Evolutionary conservation across 2,888 invertebrate genomes (phyloP).

Genomic region (Ochropleura plecta): DNA sequence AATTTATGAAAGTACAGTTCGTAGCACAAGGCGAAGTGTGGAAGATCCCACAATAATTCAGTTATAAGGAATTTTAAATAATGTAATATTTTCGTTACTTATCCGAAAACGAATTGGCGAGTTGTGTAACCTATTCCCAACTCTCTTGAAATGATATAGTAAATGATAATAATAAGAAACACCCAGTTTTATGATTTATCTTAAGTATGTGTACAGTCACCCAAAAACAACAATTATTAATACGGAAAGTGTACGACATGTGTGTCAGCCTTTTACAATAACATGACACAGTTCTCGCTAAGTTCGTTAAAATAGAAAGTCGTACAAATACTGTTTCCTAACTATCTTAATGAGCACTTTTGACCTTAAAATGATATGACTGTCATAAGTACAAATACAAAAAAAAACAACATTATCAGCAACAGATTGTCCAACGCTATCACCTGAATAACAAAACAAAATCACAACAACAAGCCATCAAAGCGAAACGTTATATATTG

Average conservation of each 20-base stretch:
- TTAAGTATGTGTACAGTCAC: constrained; percentile 53
- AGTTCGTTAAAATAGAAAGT: not conserved
- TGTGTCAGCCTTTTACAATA: too few relatives aligned
- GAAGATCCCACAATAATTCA: too few relatives aligned
- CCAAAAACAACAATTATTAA: constrained; percentile 13
- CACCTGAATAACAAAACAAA: not conserved
- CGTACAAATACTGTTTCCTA: not conserved
- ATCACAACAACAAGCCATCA: constrained; percentile 11
- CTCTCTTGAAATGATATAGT: constrained; percentile 51
- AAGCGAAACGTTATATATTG: constrained; percentile 15
- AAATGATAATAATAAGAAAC: constrained; percentile 30
- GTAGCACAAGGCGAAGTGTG: too few relatives aligned
- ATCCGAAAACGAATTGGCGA: constrained; percentile 12
- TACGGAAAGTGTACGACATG: not conserved
- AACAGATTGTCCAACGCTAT: constrained; percentile 16
- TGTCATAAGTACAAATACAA: not conserved
- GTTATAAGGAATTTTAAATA: too few relatives aligned
- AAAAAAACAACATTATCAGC: not conserved
- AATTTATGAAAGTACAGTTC: too few relatives aligned
- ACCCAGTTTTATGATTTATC: constrained; percentile 53
- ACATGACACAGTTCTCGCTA: not conserved
- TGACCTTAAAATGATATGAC: not conserved
- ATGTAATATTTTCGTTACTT: not conserved
- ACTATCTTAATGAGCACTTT: not conserved
- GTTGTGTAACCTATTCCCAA: constrained; percentile 41